Evolutionary conservation across 2,888 invertebrate species (phyloP).

Genomic region (Sesia bembeciformis): DNA sequence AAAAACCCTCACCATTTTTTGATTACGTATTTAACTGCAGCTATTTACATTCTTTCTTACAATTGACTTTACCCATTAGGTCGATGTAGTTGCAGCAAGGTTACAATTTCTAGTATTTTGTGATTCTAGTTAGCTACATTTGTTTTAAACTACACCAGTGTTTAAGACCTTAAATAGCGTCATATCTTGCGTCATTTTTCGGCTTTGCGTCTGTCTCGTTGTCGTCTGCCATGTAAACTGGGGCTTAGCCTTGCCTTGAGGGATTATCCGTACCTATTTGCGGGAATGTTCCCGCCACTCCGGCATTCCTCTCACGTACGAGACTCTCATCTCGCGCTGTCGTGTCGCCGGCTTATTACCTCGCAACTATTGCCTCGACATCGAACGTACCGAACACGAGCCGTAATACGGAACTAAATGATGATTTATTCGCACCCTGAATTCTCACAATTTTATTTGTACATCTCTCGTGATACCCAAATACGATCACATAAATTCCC

Average conservation of each 20-base stretch:
- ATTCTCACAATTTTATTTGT: neutral
- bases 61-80: no score
- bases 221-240: conserved; percentile 37
- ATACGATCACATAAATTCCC: neutral
- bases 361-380: conserved; percentile 44
- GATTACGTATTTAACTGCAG: no score
- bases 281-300: conserved; percentile 27
- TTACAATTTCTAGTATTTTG: no score
- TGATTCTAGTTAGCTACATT: no score
- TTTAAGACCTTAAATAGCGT: no score
- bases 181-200: no score
- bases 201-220: conserved; percentile 14
- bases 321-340: conserved; percentile 54
- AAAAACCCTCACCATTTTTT: no score
- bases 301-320: conserved; percentile 54
- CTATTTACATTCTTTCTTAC: no score
- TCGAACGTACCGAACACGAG: neutral
- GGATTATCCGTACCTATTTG: conserved; percentile 48
- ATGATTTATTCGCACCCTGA: conserved; percentile 8
- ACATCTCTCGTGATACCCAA: neutral
- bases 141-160: no score
- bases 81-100: no score
- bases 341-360: conserved; percentile 59
- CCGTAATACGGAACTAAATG: conserved; percentile 3
- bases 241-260: conserved; percentile 38